Percentiles rank a stretch among this genome's conserved stretches.
These are phyloP conservation scores for Todiramphus chloris DNA, from an alignment of 2,113 vertebrate genomes.

Conservation along the genomic window DNA sequence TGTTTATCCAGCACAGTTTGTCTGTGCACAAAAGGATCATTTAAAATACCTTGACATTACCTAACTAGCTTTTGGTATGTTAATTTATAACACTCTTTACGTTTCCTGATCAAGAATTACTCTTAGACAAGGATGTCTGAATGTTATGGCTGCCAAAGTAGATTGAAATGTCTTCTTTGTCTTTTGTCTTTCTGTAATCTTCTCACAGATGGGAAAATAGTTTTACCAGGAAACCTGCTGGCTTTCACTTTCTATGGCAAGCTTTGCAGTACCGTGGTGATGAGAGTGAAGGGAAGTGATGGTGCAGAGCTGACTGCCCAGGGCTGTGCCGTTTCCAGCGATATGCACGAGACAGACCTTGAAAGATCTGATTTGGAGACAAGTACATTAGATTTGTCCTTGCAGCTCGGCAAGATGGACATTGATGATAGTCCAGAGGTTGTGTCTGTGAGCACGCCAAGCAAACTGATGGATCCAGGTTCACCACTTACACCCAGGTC, in stretches of 20 bases:
- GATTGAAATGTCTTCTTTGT: background rate
- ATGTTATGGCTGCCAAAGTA: background rate
- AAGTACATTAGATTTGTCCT: constrained; percentile 77
- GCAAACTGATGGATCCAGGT: background rate
- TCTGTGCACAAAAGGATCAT: background rate
- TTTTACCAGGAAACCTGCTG: constrained; percentile 86
- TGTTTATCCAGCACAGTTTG: background rate
- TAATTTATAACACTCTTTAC: background rate
- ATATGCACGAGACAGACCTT: background rate
- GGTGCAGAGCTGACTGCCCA: constrained; percentile 68
- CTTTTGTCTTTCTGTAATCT: background rate
- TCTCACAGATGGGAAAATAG: constrained; percentile 81
- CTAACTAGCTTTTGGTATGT: background rate
- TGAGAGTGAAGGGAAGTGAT: constrained; percentile 83
- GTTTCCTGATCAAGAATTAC: background rate
- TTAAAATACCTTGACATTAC: background rate
- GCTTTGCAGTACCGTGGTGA: constrained; percentile 76
- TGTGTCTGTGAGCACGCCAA: constrained; percentile 74
- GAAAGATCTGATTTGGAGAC: constrained; percentile 56
- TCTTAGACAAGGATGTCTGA: background rate
- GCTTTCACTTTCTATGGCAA: constrained; percentile 86
- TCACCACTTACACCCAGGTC: background rate
- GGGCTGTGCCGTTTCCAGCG: background rate
- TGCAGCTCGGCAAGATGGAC: constrained; percentile 78
- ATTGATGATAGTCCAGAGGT: constrained; percentile 58